Conservation (phyloP, 1,140 invertebrate species). For the Aphis gossypii region DNA sequence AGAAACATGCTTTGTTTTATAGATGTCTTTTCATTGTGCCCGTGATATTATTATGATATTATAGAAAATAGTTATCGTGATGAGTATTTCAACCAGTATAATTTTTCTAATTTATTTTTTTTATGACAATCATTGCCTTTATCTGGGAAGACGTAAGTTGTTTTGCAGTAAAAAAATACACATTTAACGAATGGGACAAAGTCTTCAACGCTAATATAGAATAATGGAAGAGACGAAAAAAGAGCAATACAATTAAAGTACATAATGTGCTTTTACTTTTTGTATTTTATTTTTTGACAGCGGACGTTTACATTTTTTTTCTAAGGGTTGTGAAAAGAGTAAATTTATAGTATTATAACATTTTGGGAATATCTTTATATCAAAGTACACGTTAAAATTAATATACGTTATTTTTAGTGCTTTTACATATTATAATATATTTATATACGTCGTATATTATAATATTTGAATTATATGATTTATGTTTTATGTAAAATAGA, state of each 20-base stretch:
- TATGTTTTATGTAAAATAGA: constrained; percentile 19
- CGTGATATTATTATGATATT: neutral
- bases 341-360: neutral
- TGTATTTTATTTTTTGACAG: neutral
- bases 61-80: neutral
- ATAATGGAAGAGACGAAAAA: neutral
- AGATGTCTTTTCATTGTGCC: neutral
- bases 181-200: neutral
- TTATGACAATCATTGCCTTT: neutral
- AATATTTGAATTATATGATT: neutral
- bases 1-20: neutral
- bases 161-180: neutral
- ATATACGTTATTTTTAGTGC: neutral
- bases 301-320: neutral
- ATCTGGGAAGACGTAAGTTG: neutral
- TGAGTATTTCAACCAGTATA: neutral
- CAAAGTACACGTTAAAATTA: neutral
- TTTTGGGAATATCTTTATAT: neutral
- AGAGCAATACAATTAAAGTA: neutral
- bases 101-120: neutral
- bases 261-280: neutral
- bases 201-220: neutral
- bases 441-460: neutral
- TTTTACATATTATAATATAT: neutral
- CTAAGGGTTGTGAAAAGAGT: neutral